Percentiles rank a stretch among this genome's conserved stretches.
Conservation (phyloP, 2,888 invertebrate species). For the Anaspis maculata region DNA sequence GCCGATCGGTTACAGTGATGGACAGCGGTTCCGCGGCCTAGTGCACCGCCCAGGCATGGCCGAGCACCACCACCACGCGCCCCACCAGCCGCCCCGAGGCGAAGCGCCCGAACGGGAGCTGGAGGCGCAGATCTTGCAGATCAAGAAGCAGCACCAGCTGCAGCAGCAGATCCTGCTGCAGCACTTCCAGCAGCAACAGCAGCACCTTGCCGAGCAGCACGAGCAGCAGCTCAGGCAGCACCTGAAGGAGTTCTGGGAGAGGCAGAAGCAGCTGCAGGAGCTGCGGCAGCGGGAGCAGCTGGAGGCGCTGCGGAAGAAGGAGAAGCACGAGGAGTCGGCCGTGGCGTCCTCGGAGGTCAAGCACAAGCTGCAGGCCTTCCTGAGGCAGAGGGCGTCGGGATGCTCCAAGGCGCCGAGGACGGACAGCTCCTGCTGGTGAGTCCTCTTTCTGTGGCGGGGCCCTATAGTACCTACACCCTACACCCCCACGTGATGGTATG, state of each 20-base stretch:
- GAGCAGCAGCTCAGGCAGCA: constrained; percentile 84
- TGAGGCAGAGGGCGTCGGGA: constrained; percentile 39
- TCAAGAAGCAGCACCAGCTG: constrained; percentile 88
- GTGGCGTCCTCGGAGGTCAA: constrained; percentile 95
- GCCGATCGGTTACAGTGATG: no score
- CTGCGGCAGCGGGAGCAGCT: constrained; percentile 71
- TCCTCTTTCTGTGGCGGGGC: constrained; percentile 9
- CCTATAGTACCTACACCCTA: not conserved
- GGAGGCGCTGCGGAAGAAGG: constrained; percentile 84
- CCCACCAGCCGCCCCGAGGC: constrained; percentile 39
- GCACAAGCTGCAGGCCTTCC: constrained; percentile 78
- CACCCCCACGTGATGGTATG: not conserved
- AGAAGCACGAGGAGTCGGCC: constrained; percentile 92
- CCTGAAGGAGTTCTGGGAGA: constrained; percentile 87
- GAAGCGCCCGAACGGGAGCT: constrained; percentile 41
- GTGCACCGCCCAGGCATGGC: constrained; percentile 34
- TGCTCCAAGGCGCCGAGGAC: constrained; percentile 35
- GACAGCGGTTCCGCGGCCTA: no score
- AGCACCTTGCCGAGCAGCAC: constrained; percentile 83
- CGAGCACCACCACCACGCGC: constrained; percentile 38
- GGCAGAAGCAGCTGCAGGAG: constrained; percentile 74
- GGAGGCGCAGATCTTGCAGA: constrained; percentile 55
- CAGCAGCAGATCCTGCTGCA: constrained; percentile 87
- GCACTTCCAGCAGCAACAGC: constrained; percentile 86
- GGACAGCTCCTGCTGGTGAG: constrained; percentile 42